phyloP scores from a whole-genome alignment of 2,797 vertebrate genomes.

The Falco berigora region DNA sequence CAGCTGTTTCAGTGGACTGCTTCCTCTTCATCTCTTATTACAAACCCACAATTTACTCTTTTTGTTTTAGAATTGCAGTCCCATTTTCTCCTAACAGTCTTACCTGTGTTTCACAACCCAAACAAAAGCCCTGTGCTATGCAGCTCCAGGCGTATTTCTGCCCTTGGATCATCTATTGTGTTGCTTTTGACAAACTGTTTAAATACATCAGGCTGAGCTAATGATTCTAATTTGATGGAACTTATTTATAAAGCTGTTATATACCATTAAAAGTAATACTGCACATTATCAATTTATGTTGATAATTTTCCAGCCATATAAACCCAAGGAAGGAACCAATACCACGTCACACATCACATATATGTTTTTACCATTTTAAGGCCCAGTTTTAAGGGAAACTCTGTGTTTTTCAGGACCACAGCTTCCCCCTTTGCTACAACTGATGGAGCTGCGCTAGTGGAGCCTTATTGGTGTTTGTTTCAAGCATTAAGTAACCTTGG shows the following conservation, averaged over 20 bases:
- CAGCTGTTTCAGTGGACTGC: neutral
- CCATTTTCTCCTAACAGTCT: neutral
- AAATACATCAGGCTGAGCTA: neutral
- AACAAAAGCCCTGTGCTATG: neutral
- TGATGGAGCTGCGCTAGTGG: neutral
- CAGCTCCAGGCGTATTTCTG: neutral
- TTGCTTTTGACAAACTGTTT: neutral
- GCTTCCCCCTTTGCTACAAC: neutral
- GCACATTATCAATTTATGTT: neutral
- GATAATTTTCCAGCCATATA: neutral
- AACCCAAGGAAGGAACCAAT: neutral
- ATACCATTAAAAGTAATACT: neutral
- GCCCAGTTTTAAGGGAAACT: neutral
- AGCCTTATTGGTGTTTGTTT: conserved; percentile 56
- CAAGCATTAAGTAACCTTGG: conserved; percentile 34
- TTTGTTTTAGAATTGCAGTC: neutral
- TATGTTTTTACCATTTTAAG: neutral
- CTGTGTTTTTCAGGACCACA: neutral
- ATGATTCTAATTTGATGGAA: neutral
- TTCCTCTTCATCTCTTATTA: conserved; percentile 34
- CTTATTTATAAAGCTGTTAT: neutral
- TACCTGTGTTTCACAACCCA: neutral
- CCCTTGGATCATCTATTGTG: neutral
- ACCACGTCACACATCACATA: fast-evolving
- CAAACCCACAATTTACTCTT: neutral